Evolutionary conservation across 2,113 vertebrate species (phyloP).

Genomic region (Cryptotis parvus): DNA sequence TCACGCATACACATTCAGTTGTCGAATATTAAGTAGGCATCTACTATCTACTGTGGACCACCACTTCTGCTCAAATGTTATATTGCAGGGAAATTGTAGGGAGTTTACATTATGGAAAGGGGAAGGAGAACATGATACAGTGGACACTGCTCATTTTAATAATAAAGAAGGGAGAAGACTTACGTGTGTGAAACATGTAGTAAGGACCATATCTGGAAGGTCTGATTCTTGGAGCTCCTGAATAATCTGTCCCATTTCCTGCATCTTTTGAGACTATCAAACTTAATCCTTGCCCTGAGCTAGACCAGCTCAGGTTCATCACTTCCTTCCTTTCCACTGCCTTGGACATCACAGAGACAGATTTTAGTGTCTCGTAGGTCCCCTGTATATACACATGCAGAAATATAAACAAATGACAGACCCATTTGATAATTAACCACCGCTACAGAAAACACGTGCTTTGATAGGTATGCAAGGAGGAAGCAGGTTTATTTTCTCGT

Average conservation of each 20-base stretch:
- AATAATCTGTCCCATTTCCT: not conserved
- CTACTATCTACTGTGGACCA: no score
- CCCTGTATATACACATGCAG: no score
- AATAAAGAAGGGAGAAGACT: not conserved
- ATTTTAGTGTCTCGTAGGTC: no score
- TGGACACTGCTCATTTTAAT: not conserved
- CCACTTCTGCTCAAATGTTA: not conserved
- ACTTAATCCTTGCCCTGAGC: not conserved
- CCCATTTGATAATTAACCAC: no score
- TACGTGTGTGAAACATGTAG: not conserved
- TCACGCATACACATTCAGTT: not conserved
- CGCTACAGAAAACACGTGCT: no score
- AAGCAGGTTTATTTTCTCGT: not conserved
- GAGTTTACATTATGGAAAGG: not conserved
- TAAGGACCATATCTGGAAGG: not conserved
- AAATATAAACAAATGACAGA: no score
- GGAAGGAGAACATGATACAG: not conserved
- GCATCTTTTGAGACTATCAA: fast-evolving
- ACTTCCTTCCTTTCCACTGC: not conserved
- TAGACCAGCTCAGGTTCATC: not conserved
- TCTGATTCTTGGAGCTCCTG: not conserved
- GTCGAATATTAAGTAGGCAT: not conserved
- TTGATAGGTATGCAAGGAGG: no score
- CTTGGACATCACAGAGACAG: no score
- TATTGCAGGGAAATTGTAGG: not conserved